Evolutionary conservation across 2,113 vertebrate genomes (phyloP).

Genomic region (Rhegmatorhina hoffmannsi): DNA sequence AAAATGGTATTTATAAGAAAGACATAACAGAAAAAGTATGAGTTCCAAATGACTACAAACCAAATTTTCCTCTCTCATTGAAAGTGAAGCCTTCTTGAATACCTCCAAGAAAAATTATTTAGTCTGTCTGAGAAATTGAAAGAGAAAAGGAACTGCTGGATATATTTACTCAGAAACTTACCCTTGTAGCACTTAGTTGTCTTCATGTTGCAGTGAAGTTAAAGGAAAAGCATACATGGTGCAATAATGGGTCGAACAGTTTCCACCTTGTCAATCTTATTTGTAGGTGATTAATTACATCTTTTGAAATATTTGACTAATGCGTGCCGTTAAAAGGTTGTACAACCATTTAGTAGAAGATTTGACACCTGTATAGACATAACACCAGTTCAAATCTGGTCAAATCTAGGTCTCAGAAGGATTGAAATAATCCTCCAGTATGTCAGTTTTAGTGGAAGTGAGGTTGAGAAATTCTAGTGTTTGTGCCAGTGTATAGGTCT

Average conservation of each 20-base stretch:
- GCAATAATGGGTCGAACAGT: neutral
- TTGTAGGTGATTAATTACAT: neutral
- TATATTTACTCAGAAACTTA: neutral
- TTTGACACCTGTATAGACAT: neutral
- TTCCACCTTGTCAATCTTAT: neutral
- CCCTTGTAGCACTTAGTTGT: neutral
- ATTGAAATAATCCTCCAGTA: neutral
- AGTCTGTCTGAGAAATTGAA: neutral
- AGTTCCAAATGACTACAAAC: neutral
- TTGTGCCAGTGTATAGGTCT: accelerated
- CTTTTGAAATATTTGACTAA: neutral
- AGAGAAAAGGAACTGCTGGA: neutral
- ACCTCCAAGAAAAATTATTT: neutral
- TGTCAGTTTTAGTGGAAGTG: neutral
- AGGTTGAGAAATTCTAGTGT: neutral
- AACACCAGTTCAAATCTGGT: neutral
- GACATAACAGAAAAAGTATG: neutral
- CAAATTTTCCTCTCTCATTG: neutral
- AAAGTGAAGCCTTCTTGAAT: neutral
- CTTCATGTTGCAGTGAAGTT: neutral
- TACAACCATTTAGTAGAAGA: neutral
- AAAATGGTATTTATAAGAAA: neutral
- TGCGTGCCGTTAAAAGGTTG: neutral
- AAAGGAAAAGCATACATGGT: neutral
- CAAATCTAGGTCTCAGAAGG: neutral